Base-by-base conservation (phyloP, 2,888 invertebrate species). In the Drosophila suboccidentalis region DNA sequence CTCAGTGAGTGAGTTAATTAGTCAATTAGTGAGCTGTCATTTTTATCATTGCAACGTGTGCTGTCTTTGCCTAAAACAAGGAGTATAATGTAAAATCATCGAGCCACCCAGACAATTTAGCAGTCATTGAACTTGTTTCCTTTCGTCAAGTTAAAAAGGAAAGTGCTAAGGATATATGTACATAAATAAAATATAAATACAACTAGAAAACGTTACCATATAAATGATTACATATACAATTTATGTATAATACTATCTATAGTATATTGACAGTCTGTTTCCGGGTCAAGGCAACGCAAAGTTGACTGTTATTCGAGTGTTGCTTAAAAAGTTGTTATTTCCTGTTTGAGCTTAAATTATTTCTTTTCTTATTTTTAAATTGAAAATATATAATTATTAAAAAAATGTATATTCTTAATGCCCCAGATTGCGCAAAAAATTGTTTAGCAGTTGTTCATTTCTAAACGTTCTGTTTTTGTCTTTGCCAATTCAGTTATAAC, bases 41-140 rank as follows among this genome's bases (percentile, higher is more conserved):
- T 38, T 38, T 17, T 38, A 26, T 29, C 49, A 50, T 5, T 17
- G 41, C 44, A 10, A n/a, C 11, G 17, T 51, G 51, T 36, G 36
- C 22, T 9, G 6, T 5, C 19, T 19, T 36, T 51, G 34, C 17
- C 19, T 8, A 50, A 8, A n/a, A 8, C 13, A 22, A 50, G 17
- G 9, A 17, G 43, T 11, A 19, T 41, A 10, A 17, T 41, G 17
- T n/a, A 19, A 22, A 29, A 8, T 29, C 29, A 29, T 15, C 29
- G 15, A 47, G 10, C n/a, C 26, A 13, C 1, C 26, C 43, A 11
- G 22, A 68, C 55, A 71, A 61, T 53, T 77, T 71, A 11, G 38
- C 50, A 86, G 82, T 77, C 83, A 63, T 76, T 83, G 83, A 86
- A 86, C 82, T 60, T 49, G 36, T 26, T 39, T 59, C 43, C 44